Evolutionary conservation across 1,140 invertebrate genomes (phyloP).

Genomic region (Leptonema lineaticorne): DNA sequence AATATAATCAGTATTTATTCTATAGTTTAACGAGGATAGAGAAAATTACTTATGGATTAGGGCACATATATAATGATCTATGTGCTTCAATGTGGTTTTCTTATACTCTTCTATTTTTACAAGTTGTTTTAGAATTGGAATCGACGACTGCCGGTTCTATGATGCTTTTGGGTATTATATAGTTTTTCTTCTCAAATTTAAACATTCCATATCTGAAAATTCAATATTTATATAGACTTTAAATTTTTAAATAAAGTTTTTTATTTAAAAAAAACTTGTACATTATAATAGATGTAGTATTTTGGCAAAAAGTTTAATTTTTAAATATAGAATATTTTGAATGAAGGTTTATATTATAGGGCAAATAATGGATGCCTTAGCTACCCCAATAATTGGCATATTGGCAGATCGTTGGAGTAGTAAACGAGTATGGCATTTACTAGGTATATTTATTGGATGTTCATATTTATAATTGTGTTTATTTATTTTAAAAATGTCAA

Average conservation of each 20-base stretch:
- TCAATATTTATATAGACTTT: not conserved
- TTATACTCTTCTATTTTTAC: constrained; percentile 85
- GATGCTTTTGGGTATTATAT: constrained; percentile 68
- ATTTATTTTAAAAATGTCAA: constrained; percentile 19
- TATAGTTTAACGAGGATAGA: constrained; percentile 43
- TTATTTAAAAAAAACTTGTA: no score
- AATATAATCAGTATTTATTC: not conserved
- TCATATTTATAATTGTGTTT: not conserved
- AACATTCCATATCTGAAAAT: not conserved
- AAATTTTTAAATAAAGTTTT: not conserved
- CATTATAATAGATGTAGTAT: no score
- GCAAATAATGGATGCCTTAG: constrained; percentile 81
- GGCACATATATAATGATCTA: constrained; percentile 89
- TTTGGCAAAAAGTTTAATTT: no score
- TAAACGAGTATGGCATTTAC: constrained; percentile 84
- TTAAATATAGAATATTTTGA: no score
- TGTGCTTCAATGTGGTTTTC: constrained; percentile 94
- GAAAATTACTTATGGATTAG: constrained; percentile 72
- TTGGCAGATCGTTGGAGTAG: constrained; percentile 74
- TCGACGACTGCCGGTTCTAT: constrained; percentile 75
- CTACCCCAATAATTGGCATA: constrained; percentile 83
- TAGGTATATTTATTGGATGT: constrained; percentile 60
- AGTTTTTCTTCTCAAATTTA: constrained; percentile 15
- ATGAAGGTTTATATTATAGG: constrained; percentile 57
- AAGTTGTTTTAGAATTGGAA: constrained; percentile 73